Base-by-base conservation (phyloP, 92 coral and sea anemone genomes). In the Scolanthus callimorphus region DNA sequence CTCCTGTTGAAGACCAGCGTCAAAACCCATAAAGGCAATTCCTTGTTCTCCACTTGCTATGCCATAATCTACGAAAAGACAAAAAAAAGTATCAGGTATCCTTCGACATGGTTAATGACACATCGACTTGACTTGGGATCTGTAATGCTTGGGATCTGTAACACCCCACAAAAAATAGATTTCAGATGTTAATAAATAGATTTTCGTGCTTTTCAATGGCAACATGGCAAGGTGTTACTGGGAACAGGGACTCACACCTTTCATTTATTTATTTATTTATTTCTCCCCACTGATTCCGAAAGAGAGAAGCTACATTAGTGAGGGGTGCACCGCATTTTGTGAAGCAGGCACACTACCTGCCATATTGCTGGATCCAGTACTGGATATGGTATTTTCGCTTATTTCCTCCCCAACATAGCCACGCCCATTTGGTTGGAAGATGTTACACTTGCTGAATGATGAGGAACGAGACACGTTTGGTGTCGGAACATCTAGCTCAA, bases 21-120 rank as follows among this genome's bases (percentile, higher is more conserved):
- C 20, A 20, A 73, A 17, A 22, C 83, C 90, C 69, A 82, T 62
- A 54, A 78, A 72, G 1, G 86, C 77, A 41, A 77, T 62, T 12
- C 95, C 96, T 54, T 82, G 83, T 28, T 87, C 96, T 15, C 96
- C 96, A 15, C 73, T 77, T 59, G 96, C 96, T 8, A 87, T 69
- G 17, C 96, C 96, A 27, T 77, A 87, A n/a, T 88, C 96, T 87
- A 17, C 47, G 23, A 17, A 39, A 20, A 34, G 8, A 50, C 26
- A 51, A 50, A 51, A 3, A 27, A 19, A 20, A 17, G 1, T 12
- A 63, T 20, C 25, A 39, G 39, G 27, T 28, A 62, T 13, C 10
- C 8, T 24, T 11, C 41, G 15, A 25, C 24, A 30, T 2, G 26
- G 17, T 2, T 26, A 4, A 15, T 29, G 2, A 20, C 4, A 11